A percentile compares a stretch with the other conserved stretches of the same genome.
phyloP scores from a whole-genome alignment of 2,797 vertebrate genomes.

The Labroides dimidiatus region DNA sequence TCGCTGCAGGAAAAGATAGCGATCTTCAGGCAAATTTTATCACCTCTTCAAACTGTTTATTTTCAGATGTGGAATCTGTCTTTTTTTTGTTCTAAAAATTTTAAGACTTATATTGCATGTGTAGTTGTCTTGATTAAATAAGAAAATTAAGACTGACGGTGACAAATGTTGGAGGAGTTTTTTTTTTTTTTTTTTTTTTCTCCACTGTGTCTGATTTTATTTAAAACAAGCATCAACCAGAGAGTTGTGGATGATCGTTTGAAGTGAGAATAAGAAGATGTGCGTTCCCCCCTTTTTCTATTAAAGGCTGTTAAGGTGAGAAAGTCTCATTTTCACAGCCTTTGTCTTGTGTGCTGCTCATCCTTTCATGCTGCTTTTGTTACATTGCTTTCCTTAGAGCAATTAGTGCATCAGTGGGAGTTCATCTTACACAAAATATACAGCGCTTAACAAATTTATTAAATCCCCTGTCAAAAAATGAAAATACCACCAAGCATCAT shows the following conservation, averaged over 20 bases:
- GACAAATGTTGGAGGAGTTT: too few relatives aligned
- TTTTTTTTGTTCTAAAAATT: slow-evolving; percentile 21
- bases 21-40: slow-evolving; percentile 42
- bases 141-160: too few relatives aligned
- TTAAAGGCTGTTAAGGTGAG: slow-evolving; percentile 12
- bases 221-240: too few relatives aligned
- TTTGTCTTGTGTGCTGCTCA: slow-evolving; percentile 15
- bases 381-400: slow-evolving; percentile 13
- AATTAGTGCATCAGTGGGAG: slow-evolving; percentile 11
- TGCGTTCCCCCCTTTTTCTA: too few relatives aligned
- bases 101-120: not conserved
- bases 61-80: slow-evolving; percentile 28
- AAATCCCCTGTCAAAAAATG: too few relatives aligned
- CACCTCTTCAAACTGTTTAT: slow-evolving; percentile 53
- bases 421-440: too few relatives aligned
- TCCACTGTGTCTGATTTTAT: too few relatives aligned
- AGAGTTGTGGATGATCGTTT: not conserved
- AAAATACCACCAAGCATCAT: too few relatives aligned
- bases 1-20: slow-evolving; percentile 56
- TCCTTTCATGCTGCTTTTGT: slow-evolving; percentile 11
- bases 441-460: too few relatives aligned
- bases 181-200: too few relatives aligned
- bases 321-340: slow-evolving; percentile 29
- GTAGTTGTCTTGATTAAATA: not conserved
- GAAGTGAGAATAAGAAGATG: too few relatives aligned